phyloP scores from a whole-genome alignment of 1,140 invertebrate species.

The Latrodectus geometricus region DNA sequence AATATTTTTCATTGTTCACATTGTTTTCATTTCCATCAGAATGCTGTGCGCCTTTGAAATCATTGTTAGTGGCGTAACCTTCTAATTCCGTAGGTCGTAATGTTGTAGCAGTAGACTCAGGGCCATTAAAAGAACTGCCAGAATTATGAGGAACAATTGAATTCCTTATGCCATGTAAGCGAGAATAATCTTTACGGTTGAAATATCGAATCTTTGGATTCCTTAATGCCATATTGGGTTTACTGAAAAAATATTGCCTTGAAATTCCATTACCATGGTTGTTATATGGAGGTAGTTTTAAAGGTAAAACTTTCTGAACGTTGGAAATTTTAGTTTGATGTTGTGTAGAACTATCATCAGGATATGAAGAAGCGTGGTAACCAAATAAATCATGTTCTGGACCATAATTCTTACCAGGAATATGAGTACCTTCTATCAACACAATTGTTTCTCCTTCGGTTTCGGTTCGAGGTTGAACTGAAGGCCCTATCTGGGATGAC shows the following conservation, averaged over 20 bases:
- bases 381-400: conserved; percentile 43
- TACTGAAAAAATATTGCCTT: conserved; percentile 20
- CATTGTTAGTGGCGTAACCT: neutral
- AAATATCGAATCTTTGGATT: neutral
- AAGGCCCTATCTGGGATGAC: neutral
- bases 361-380: conserved; percentile 1
- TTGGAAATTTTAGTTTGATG: neutral
- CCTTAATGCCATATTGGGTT: neutral
- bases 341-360: neutral
- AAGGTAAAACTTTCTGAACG: neutral
- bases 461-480: neutral
- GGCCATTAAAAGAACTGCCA: neutral
- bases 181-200: too few species aligned
- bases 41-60: neutral
- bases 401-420: conserved; percentile 33
- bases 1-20: neutral
- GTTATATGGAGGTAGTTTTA: neutral
- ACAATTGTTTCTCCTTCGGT: conserved; percentile 22
- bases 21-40: neutral
- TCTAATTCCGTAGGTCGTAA: neutral
- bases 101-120: neutral
- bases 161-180: too few species aligned
- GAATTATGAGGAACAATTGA: neutral
- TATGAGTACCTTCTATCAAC: conserved; percentile 26
- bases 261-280: conserved; percentile 45